Evolutionary conservation across 2,888 invertebrate genomes (phyloP).

Genomic region (Dicyrtoma fusca): DNA sequence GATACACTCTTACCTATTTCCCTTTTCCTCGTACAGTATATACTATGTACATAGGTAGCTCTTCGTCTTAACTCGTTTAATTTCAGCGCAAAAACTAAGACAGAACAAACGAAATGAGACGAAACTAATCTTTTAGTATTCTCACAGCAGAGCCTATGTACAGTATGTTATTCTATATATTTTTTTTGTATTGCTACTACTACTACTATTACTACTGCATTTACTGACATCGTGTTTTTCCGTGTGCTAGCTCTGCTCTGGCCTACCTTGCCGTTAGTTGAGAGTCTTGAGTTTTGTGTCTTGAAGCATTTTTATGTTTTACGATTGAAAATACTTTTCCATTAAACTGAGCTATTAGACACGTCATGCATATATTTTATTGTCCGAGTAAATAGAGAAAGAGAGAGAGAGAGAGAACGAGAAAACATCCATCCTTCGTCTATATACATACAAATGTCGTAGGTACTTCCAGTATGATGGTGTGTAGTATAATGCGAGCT

Average conservation of each 20-base stretch:
- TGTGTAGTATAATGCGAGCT: too few species aligned
- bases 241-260: background rate
- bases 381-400: too few species aligned
- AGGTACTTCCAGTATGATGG: too few species aligned
- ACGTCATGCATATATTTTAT: background rate
- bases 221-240: too few species aligned
- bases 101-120: conserved; percentile 7
- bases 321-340: conserved; percentile 34
- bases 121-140: conserved; percentile 17
- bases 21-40: too few species aligned
- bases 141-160: background rate
- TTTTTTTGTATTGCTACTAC: too few species aligned
- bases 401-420: background rate
- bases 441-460: background rate
- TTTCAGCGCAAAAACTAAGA: conserved; percentile 29
- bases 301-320: conserved; percentile 27
- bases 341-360: conserved; percentile 17
- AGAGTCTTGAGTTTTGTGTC: background rate
- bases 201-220: too few species aligned
- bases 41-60: too few species aligned
- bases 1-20: too few species aligned
- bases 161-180: too few species aligned
- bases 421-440: background rate
- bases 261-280: too few species aligned
- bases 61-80: conserved; percentile 21